Percentiles rank a stretch among this genome's conserved stretches.
Evolutionary conservation across 30 jellyfish, hydroid and myxozoan genomes (phyloP).

Genomic region (Hydractinia symbiolongicarpus): DNA sequence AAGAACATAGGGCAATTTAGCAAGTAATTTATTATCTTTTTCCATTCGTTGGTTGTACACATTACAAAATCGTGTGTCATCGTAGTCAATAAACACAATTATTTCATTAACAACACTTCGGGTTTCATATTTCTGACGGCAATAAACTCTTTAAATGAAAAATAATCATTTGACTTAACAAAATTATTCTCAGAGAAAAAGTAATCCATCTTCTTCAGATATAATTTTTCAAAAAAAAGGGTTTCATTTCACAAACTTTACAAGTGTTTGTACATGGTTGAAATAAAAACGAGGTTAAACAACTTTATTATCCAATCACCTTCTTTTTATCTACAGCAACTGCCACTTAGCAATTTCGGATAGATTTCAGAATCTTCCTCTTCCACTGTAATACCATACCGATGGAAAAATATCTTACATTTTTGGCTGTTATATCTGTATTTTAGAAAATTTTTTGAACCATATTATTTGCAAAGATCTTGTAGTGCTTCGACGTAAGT

Average conservation of each 20-base stretch:
- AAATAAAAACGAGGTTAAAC: not conserved
- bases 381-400: constrained; percentile 5
- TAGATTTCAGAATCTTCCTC: not conserved
- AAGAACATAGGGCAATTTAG: not conserved
- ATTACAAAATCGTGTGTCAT: not conserved
- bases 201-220: not conserved
- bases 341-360: not conserved
- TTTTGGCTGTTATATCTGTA: too few species aligned
- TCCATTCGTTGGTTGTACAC: not conserved
- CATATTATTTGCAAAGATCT: too few species aligned
- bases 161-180: not conserved
- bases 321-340: not conserved
- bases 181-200: not conserved
- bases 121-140: not conserved
- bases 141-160: not conserved
- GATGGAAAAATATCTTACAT: too few species aligned
- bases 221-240: not conserved
- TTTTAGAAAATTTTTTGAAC: too few species aligned
- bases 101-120: not conserved
- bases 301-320: not conserved
- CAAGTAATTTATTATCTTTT: not conserved
- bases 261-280: not conserved
- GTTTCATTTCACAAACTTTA: not conserved
- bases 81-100: not conserved
- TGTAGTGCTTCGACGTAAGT: too few species aligned